Percentiles rank a stretch among this genome's conserved stretches.
Conservation (phyloP, 2,888 invertebrate genomes). For the Frankliniella intonsa region DNA sequence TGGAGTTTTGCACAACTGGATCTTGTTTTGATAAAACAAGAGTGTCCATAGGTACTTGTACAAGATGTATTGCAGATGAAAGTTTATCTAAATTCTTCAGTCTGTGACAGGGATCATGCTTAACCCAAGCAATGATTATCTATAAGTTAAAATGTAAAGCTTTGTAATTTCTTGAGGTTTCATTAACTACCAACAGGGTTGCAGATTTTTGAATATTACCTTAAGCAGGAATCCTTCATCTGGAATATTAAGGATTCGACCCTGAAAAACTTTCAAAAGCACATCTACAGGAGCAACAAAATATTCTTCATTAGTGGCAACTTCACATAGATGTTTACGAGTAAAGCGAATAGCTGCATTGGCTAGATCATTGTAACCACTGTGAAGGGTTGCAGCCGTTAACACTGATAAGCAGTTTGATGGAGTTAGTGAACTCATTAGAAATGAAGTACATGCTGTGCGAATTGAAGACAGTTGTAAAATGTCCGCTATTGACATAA, state of each 20-base stretch:
- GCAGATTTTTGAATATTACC: not conserved
- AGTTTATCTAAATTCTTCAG: slow-evolving; percentile 2
- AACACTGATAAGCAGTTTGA: slow-evolving; percentile 2
- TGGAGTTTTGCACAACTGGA: not conserved
- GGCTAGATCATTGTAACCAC: not conserved
- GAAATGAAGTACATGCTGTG: not conserved
- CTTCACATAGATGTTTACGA: not conserved
- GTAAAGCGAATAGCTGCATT: not conserved
- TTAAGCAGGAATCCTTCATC: slow-evolving; percentile 7
- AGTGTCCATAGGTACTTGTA: not conserved
- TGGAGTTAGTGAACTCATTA: not conserved
- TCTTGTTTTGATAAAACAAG: not conserved
- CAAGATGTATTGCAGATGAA: not conserved
- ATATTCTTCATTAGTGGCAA: not conserved
- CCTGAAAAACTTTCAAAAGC: not conserved
- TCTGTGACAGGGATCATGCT: not conserved
- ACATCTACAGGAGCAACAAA: not conserved
- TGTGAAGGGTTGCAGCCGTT: not conserved
- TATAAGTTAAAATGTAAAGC: not conserved
- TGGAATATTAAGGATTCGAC: not conserved
- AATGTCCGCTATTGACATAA: not conserved
- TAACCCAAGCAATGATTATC: not conserved
- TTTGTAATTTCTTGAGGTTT: not conserved
- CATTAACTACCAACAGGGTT: not conserved
- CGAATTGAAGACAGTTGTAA: not conserved